phyloP scores from a whole-genome alignment of 2,797 vertebrate species.

The Clamator glandarius region DNA sequence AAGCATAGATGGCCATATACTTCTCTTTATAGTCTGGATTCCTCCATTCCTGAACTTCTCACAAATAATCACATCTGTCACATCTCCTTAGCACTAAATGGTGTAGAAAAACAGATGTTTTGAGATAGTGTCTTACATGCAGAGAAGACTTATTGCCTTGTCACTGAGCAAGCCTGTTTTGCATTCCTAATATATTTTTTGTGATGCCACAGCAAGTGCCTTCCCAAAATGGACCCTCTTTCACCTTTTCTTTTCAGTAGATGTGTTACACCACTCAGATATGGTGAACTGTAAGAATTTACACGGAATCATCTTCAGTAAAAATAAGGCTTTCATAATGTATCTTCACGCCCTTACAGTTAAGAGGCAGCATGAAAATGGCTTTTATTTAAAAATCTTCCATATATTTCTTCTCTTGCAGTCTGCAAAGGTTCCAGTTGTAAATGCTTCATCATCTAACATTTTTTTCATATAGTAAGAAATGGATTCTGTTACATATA shows the following conservation, averaged over 20 bases:
- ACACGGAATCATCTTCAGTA: not conserved
- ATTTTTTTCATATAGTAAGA: not conserved
- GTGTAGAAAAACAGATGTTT: not conserved
- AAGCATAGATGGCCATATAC: not conserved
- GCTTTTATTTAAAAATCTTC: not conserved
- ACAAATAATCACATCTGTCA: not conserved
- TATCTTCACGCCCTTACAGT: not conserved
- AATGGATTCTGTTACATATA: not conserved
- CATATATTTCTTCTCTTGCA: not conserved
- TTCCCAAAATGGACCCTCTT: not conserved
- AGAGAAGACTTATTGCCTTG: not conserved
- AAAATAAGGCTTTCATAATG: not conserved
- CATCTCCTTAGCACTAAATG: not conserved
- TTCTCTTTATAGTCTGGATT: not conserved
- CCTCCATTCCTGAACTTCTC: not conserved
- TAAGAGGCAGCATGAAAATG: not conserved
- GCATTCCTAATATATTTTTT: not conserved
- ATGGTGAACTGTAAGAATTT: not conserved
- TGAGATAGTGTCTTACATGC: not conserved
- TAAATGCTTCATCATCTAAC: not conserved
- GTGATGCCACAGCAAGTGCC: not conserved
- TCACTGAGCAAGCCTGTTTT: not conserved
- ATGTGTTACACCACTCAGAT: accelerated
- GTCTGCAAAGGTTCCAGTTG: not conserved
- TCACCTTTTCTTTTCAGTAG: not conserved